A percentile compares a stretch with the other conserved stretches of the same genome.
Conservation (phyloP, 2,888 invertebrate genomes). For the Parasteatoda lunata region DNA sequence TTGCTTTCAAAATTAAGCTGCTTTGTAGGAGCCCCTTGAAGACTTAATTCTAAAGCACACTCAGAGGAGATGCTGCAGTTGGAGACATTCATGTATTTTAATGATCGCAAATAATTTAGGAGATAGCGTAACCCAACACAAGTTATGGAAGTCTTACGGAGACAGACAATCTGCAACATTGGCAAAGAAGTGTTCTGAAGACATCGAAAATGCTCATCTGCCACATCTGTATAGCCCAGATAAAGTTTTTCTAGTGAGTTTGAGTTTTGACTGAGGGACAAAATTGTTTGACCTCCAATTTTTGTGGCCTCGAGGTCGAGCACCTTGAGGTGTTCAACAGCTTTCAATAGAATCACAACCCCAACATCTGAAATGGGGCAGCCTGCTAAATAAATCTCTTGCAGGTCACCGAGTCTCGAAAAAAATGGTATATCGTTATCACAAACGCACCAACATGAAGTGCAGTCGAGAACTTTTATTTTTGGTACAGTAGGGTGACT, state of each 20-base stretch:
- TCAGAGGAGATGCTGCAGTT: constrained; percentile 33
- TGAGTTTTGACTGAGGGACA: constrained; percentile 26
- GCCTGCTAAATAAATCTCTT: constrained; percentile 50
- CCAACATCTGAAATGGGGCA: constrained; percentile 52
- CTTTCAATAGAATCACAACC: constrained; percentile 31
- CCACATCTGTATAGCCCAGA: constrained; percentile 38
- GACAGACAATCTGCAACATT: constrained; percentile 39
- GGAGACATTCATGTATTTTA: constrained; percentile 43
- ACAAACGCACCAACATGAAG: constrained; percentile 55
- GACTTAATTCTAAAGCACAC: constrained; percentile 34
- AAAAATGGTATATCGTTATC: constrained; percentile 62
- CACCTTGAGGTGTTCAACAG: constrained; percentile 43
- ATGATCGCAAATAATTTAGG: neutral
- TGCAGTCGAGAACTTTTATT: constrained; percentile 56
- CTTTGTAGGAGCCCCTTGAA: constrained; percentile 6
- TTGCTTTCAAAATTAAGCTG: constrained; percentile 22
- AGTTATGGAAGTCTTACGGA: constrained; percentile 37
- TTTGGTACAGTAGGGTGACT: constrained; percentile 62
- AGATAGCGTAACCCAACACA: constrained; percentile 29
- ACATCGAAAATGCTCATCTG: constrained; percentile 26
- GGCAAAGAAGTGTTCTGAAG: constrained; percentile 29
- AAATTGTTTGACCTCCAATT: constrained; percentile 32
- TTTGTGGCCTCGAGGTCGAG: constrained; percentile 48
- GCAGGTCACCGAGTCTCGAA: constrained; percentile 53
- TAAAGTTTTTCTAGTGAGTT: constrained; percentile 52